phyloP scores from a whole-genome alignment of 1,140 invertebrate genomes.

The Homalodisca vitripennis region DNA sequence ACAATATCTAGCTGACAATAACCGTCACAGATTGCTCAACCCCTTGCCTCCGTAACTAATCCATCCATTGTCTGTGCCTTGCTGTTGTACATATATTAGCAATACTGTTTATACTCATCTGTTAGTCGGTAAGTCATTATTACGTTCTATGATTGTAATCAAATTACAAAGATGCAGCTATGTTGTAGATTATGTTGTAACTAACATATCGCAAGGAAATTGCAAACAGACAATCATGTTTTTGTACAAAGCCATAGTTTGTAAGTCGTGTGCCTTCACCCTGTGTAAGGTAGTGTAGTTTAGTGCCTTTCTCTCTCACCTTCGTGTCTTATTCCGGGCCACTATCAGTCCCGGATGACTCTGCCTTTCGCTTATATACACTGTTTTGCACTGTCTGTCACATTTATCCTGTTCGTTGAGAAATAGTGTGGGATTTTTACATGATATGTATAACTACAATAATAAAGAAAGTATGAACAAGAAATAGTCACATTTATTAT shows the following conservation, averaged over 20 bases:
- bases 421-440: too few relatives aligned
- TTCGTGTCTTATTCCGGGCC: too few relatives aligned
- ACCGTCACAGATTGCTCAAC: constrained; percentile 7
- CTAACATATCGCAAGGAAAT: constrained; percentile 19
- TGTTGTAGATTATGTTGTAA: neutral
- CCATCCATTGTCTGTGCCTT: constrained; percentile 17
- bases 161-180: neutral
- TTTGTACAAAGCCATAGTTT: constrained; percentile 13
- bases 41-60: constrained; percentile 9
- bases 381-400: too few relatives aligned
- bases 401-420: too few relatives aligned
- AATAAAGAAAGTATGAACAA: too few relatives aligned
- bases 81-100: neutral
- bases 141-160: constrained; percentile 3
- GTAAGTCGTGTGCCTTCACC: constrained; percentile 16
- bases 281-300: too few relatives aligned
- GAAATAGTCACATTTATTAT: too few relatives aligned
- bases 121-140: constrained; percentile 13
- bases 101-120: neutral
- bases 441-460: too few relatives aligned
- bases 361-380: too few relatives aligned
- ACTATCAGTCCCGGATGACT: too few relatives aligned
- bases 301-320: too few relatives aligned
- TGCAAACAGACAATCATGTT: constrained; percentile 15
- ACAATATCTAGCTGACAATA: too few relatives aligned